Evolutionary conservation across 2,113 vertebrate species (phyloP), one percentile per base, ranked within the genome.

Genomic region (Chascanopsetta lugubris): DNA sequence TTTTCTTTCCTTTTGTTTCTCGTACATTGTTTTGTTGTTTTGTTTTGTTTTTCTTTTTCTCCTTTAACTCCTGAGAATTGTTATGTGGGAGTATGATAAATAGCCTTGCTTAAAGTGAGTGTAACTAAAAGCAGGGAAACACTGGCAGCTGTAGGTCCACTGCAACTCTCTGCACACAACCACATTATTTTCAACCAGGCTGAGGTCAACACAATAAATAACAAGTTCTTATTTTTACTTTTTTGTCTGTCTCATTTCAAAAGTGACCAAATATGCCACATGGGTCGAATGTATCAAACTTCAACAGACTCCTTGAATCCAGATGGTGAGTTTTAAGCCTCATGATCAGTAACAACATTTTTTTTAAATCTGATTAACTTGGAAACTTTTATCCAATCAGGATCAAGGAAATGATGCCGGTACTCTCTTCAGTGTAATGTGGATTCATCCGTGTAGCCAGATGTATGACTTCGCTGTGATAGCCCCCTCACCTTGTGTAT

Each of bases 81-180:
- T 38, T 68, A 50, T 63, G 80, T 82, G 77, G 77, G 77, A 76
- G 77, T 80, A 69, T 80, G 77, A 84, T 85, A 75, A 84, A 84
- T 74, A 82, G 65, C 42, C 12, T 53, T 74, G 77, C 60, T 75
- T 84, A 51, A 54, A 70, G 70, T 70, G 63, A 47, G 62, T 61
- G 15, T 50, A 69, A 66, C 51, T 27, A 58, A 78, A 80, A 79
- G n/a, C 40, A 75, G 27, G 61, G 78, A 84, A 80, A 71, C 82
- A 80, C 62, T 73, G 70, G 64, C 71, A 80, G 70, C 64, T 36
- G 18, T 66, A 63, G 61, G 54, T 84, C 64, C 73, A 45, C 27
- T 53, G 68, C 56, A 53, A 42, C 29, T 42, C 38, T 61, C 9
- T 12, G 59, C 61, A 73, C 58, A 56, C 50, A 51, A 49, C 55